A percentile compares a stretch with the other conserved stretches of the same genome.
phyloP scores from a whole-genome alignment of 2,113 vertebrate species.

The Amblyopsis rosae region DNA sequence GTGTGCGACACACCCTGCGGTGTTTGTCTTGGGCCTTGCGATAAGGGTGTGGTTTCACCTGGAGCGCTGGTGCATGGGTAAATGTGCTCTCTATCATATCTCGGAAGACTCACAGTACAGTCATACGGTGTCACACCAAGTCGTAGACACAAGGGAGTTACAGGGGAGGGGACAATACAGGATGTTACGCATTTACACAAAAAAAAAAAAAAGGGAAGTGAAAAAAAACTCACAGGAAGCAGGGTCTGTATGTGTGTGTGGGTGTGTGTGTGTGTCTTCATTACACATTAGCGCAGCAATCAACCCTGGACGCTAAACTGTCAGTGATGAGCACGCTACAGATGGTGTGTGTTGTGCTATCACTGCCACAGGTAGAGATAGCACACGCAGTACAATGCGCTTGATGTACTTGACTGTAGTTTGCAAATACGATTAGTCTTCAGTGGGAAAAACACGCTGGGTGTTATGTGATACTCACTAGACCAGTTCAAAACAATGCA shows the following conservation, averaged over 20 bases:
- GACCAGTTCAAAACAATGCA: neutral
- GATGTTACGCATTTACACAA: neutral
- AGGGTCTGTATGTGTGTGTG: conserved; percentile 6
- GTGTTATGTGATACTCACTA: conserved; percentile 24
- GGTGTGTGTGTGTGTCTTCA: conserved; percentile 9
- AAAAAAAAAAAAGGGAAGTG: conserved; percentile 23
- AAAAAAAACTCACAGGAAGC: conserved; percentile 23
- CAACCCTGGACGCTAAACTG: no score
- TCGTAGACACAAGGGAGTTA: conserved; percentile 2
- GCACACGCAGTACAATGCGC: conserved; percentile 27
- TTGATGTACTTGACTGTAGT: conserved; percentile 6
- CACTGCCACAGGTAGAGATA: neutral
- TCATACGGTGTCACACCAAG: conserved; percentile 4
- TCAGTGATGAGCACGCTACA: no score
- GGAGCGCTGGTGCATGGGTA: conserved; percentile 23
- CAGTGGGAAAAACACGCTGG: neutral
- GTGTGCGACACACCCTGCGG: conserved; percentile 58
- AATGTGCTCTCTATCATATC: conserved; percentile 10
- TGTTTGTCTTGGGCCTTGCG: conserved; percentile 61
- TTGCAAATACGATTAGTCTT: conserved; percentile 4
- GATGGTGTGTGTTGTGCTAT: no score
- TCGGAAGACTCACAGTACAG: conserved; percentile 42
- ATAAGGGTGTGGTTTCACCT: conserved; percentile 59
- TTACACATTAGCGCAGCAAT: neutral
- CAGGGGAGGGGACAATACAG: conserved; percentile 20